Conservation (phyloP, 2,113 vertebrate genomes). For the Oreocharis arfaki region DNA sequence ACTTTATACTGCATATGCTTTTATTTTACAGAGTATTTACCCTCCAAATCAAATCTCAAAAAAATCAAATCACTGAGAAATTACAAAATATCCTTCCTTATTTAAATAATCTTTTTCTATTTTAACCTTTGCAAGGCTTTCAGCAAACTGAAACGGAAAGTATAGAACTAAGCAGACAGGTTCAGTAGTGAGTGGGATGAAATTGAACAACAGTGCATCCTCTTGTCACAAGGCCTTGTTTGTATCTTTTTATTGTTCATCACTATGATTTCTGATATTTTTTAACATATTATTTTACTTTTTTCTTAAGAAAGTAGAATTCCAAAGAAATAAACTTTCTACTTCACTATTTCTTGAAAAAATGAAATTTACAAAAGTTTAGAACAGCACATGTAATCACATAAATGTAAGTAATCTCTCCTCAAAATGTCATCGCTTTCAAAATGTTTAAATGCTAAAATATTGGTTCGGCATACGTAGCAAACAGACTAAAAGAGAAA, state of each 20-base stretch:
- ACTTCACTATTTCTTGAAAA: background rate
- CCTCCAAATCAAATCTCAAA: background rate
- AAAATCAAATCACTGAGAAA: background rate
- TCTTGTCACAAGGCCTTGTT: background rate
- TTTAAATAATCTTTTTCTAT: background rate
- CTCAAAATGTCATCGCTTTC: background rate
- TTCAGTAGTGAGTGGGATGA: background rate
- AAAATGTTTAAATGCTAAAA: background rate
- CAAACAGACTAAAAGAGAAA: slow-evolving; percentile 11
- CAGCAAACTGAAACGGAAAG: background rate
- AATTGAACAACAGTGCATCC: background rate
- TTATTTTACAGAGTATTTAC: background rate
- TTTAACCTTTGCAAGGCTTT: background rate
- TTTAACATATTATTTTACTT: background rate
- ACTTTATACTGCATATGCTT: background rate
- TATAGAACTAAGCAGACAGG: background rate
- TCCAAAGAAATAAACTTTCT: background rate
- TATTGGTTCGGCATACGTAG: background rate
- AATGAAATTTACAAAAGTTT: background rate
- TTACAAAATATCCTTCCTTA: background rate
- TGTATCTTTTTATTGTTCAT: background rate
- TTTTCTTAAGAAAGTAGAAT: background rate
- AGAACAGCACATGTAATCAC: background rate
- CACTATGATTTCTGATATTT: background rate
- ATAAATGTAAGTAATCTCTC: background rate